A percentile compares a stretch with the other conserved stretches of the same genome.
Conservation (phyloP, 23 tunicate genomes). For the Aplidium turbinatum region DNA sequence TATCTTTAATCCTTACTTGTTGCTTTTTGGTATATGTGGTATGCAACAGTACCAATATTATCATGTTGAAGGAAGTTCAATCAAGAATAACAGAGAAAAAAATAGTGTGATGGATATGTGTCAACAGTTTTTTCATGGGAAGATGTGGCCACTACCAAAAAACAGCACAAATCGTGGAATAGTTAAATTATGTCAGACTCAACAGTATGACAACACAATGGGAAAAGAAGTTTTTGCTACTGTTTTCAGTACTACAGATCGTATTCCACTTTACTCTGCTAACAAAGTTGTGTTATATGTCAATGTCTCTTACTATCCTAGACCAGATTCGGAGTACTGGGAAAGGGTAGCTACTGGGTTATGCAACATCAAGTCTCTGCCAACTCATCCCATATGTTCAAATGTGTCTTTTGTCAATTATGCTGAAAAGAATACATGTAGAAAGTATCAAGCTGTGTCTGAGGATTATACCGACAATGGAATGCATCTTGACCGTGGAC, state of each 20-base stretch:
- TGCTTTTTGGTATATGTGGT: too few species aligned
- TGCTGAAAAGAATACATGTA: conserved; percentile 35
- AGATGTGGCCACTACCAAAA: conserved; percentile 61
- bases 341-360: conserved; percentile 54
- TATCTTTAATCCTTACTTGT: too few species aligned
- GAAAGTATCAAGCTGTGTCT: conserved; percentile 56
- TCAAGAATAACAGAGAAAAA: too few species aligned
- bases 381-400: conserved; percentile 40
- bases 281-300: conserved; percentile 35
- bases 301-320: conserved; percentile 24
- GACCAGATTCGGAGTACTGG: conserved; percentile 64
- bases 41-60: too few species aligned
- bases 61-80: too few species aligned
- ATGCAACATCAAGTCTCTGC: conserved; percentile 35
- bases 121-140: conserved; percentile 70
- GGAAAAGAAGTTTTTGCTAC: conserved; percentile 62
- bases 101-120: conserved; percentile 36
- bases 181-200: conserved; percentile 80
- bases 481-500: conserved; percentile 81
- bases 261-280: conserved; percentile 88
- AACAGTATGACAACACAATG: background rate
- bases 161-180: background rate
- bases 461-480: conserved; percentile 72
- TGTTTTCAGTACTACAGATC: conserved; percentile 37
- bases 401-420: conserved; percentile 35